Conservation (phyloP, 2,888 invertebrate genomes). For the Drosophila meridiana region DNA sequence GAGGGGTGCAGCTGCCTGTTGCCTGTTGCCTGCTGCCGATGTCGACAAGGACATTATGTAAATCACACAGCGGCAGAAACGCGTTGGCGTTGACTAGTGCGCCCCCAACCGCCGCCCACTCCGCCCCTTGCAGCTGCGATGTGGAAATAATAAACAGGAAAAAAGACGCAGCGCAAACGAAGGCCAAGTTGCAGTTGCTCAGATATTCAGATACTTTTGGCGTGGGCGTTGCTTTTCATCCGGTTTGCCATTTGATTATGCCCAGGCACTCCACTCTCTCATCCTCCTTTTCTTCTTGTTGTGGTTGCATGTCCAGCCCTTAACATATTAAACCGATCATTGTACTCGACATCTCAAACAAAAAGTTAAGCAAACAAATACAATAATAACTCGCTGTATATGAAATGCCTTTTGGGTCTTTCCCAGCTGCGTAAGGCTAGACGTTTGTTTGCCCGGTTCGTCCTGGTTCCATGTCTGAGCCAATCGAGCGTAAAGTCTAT, state of each 20-base stretch:
- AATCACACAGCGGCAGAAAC: constrained; percentile 65
- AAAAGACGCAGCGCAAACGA: constrained; percentile 52
- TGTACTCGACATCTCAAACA: constrained; percentile 79
- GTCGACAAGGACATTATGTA: constrained; percentile 83
- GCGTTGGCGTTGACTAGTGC: constrained; percentile 44
- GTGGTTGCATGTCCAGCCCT: constrained; percentile 30
- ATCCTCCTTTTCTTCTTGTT: background rate
- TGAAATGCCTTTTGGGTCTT: constrained; percentile 20
- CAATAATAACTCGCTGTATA: constrained; percentile 32
- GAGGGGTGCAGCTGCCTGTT: constrained; percentile 28
- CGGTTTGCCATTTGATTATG: constrained; percentile 54
- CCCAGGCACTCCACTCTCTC: background rate
- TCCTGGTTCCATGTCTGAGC: constrained; percentile 5
- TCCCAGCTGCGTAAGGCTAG: constrained; percentile 28
- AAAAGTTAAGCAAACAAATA: constrained; percentile 60
- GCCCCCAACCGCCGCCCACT: background rate
- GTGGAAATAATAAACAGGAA: constrained; percentile 74
- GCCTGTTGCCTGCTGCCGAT: constrained; percentile 50
- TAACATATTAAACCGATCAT: constrained; percentile 85
- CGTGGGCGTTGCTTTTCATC: constrained; percentile 47
- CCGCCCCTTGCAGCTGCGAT: constrained; percentile 23
- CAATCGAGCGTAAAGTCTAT: constrained; percentile 17
- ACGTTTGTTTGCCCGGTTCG: constrained; percentile 36
- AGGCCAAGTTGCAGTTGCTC: constrained; percentile 54
- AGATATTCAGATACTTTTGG: constrained; percentile 23